A percentile compares a stretch with the other conserved stretches of the same genome.
Evolutionary conservation across 2,113 vertebrate genomes (phyloP).

Genomic region (Motacilla tschutschensis): DNA sequence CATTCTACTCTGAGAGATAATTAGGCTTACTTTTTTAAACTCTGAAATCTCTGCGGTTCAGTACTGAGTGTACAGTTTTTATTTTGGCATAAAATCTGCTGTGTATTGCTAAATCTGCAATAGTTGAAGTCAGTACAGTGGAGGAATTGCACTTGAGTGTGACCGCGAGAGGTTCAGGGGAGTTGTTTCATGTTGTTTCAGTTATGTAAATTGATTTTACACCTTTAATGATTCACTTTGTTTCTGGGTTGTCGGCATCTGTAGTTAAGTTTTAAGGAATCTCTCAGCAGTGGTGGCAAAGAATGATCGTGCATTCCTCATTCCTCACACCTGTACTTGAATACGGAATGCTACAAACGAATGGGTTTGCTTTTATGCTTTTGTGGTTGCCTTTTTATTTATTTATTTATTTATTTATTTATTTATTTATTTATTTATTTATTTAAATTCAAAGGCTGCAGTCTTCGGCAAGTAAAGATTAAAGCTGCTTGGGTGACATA

Average conservation of each 20-base stretch:
- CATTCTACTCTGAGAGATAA: not conserved
- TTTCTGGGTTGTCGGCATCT: not conserved
- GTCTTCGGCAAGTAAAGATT: not conserved
- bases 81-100: not conserved
- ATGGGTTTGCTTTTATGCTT: not conserved
- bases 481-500: not conserved
- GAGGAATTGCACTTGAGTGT: not conserved
- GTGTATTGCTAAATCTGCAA: not conserved
- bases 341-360: not conserved
- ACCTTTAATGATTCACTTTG: not conserved
- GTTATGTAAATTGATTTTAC: slow-evolving; percentile 5
- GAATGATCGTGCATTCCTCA: not conserved
- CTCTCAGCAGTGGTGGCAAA: not conserved
- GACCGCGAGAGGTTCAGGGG: not conserved
- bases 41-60: not conserved
- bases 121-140: not conserved
- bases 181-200: not conserved
- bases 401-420: not conserved
- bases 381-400: not conserved
- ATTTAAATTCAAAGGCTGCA: not conserved
- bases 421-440: too few species aligned
- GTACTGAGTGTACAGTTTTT: not conserved
- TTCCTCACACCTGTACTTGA: not conserved
- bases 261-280: not conserved
- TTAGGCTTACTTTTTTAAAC: not conserved